Evolutionary conservation across 2,797 vertebrate species (phyloP), one percentile per base, ranked within the genome.

Genomic region (Perdix hodgsoniae): DNA sequence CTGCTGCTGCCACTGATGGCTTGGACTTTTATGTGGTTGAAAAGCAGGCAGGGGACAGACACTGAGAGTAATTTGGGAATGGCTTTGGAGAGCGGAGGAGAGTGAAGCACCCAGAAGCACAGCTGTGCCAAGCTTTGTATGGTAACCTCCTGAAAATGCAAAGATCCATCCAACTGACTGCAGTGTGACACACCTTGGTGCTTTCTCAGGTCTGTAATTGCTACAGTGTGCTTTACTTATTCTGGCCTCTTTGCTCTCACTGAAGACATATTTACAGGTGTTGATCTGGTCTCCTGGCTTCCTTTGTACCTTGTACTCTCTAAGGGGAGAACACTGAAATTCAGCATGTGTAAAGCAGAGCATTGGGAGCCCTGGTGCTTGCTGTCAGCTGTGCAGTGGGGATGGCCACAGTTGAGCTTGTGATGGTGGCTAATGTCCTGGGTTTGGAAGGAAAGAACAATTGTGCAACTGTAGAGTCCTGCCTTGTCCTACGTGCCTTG

Each of bases 211-310:
- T 23, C 60, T 89, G 49, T n/a, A 40, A 1, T 57, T 88, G 94
- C 74, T 64, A 60, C 8, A 16, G 5, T 27, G 14, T 27, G 26
- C 15, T 79, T 52, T 60, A 42, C 33, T 49, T 45, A 42, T 52
- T 78, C 54, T 65, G 61, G 10, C 86, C 50, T 47, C 26, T 37
- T 84, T 91, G 40, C 17, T 83, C 5, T 89, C 26, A 31, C 60
- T 31, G 27, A 52, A 65, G 49, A 77, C 77, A 17, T n/a, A 45
- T 50, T 10, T 67, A 4, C 26, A 70, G 24, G 22, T 81, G 22
- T 6, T 77, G n/a, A 80, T 71, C 44, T n/a, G 40, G 50, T 74
- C 23, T 74, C 66, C 83, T 57, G 44, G 33, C 21, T 92, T 80
- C 6, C 10, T 26, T 61, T n/a, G 4, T 67, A 71, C 31, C 44